Evolutionary conservation across 2,113 vertebrate species (phyloP), one percentile per base, ranked within the genome.

Genomic region (Murina feae): DNA sequence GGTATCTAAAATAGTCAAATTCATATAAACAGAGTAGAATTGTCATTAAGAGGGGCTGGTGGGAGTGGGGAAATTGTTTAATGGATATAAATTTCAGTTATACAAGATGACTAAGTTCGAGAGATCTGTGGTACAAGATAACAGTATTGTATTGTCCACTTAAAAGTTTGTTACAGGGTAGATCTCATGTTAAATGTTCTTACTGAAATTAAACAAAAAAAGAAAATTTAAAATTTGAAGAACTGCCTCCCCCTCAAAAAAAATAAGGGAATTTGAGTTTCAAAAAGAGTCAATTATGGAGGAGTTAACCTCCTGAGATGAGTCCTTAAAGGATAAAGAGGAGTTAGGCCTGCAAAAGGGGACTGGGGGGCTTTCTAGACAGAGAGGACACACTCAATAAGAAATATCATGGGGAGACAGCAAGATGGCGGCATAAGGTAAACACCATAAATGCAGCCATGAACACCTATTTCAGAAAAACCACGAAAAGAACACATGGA

Each of bases 261-360:
- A 58, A 60, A 58, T 28, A 60, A 69, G 18, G 68, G 23, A 95
- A 83, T 71, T 83, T 82, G 68, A 89, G n/a, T 93, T 95, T 93
- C 94, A 78, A 69, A 96, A 91, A 86, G 75, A 94, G 17, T 92
- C 89, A 76, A 42, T 89, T 49, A 21, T 3, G 11, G 42, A 89
- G 25, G 35, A n/a, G 30, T 14, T 80, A 39, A 39, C n/a, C 87
- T 76, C 69, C 32, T 28, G 63, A 79, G n/a, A 83, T 44, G 74
- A 86, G 23, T 83, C 49, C 93, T 72, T 83, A 92, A 91, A 68
- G 32, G 32, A 88, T 69, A 58, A 88, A 63, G 71, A 89, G 58
- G 37, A 75, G 32, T 63, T 39, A 93, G 75, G 49, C 47, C 82
- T 88, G 17, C 80, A 86, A 78, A 39, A 39, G 55, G 17, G 10